Conservation (phyloP, 2,113 vertebrate genomes). For the Sarotherodon lohbergeri region DNA sequence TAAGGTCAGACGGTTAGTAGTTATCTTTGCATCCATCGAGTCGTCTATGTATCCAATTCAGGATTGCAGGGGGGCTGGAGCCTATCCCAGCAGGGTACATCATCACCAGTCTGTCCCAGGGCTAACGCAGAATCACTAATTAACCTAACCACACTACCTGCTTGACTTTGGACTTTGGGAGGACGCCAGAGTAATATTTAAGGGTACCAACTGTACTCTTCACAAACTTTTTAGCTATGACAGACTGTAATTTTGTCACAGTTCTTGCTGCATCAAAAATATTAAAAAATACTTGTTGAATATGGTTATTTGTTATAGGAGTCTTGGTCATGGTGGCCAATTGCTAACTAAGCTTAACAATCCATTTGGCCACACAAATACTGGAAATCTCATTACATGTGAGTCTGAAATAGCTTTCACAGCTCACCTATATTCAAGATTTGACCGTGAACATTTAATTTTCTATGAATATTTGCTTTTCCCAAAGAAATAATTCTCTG, state of each 20-base stretch:
- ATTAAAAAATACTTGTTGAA: not conserved
- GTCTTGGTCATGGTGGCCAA: not conserved
- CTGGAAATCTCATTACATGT: not conserved
- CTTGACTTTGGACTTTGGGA: not conserved
- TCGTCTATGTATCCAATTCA: rapidly evolving
- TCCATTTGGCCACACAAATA: not conserved
- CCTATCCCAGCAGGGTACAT: not conserved
- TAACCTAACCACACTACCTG: not conserved
- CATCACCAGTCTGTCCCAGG: not conserved
- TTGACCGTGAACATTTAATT: not conserved
- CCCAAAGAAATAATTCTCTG: rapidly evolving
- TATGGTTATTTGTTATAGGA: not conserved
- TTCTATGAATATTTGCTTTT: not conserved
- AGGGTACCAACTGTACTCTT: not conserved
- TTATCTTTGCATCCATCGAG: not conserved
- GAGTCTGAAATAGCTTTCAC: not conserved
- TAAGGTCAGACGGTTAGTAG: not conserved
- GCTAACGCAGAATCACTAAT: not conserved
- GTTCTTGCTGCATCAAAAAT: not conserved
- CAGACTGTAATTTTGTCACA: not conserved
- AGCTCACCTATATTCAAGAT: not conserved
- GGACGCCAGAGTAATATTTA: not conserved
- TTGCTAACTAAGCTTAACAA: not conserved
- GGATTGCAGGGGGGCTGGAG: not conserved
- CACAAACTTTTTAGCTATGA: not conserved